Percentiles rank a stretch among this genome's conserved stretches.
phyloP scores from a whole-genome alignment of 1,140 invertebrate species.

The Venustaconcha ellipsiformis region DNA sequence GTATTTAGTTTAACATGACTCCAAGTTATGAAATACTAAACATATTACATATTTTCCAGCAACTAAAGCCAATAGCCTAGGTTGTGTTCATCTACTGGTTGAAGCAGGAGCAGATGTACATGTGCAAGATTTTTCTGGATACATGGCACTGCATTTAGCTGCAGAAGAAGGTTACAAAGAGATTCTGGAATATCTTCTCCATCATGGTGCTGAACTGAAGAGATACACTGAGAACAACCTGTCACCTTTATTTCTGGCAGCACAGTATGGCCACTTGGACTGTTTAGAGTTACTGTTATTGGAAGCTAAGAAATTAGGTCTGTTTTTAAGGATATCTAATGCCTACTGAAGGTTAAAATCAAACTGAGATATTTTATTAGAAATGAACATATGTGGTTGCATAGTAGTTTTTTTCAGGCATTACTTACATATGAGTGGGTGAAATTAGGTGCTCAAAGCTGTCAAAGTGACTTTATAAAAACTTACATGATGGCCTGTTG shows the following conservation, averaged over 20 bases:
- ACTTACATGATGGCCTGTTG: too few species aligned
- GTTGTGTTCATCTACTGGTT: slow-evolving; percentile 53
- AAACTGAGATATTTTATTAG: too few species aligned
- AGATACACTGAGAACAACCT: slow-evolving; percentile 60
- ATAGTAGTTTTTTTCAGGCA: too few species aligned
- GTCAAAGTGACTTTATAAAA: too few species aligned
- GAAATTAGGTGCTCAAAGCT: too few species aligned
- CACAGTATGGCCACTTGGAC: slow-evolving; percentile 59
- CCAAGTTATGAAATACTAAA: too few species aligned
- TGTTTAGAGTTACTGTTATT: slow-evolving; percentile 22
- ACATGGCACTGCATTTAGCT: slow-evolving; percentile 60
- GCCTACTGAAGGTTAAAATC: too few species aligned
- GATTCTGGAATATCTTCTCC: slow-evolving; percentile 51
- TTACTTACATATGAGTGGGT: too few species aligned
- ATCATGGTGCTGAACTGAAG: slow-evolving; percentile 56
- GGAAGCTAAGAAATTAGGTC: too few species aligned
- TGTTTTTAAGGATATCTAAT: too few species aligned
- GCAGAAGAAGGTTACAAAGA: slow-evolving; percentile 42
- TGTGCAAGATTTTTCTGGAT: slow-evolving; percentile 48
- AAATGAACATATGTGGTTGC: too few species aligned
- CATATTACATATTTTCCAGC: slow-evolving; percentile 24
- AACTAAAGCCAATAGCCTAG: slow-evolving; percentile 13
- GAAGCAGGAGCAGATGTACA: slow-evolving; percentile 57
- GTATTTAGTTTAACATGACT: too few species aligned
- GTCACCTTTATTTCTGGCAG: slow-evolving; percentile 66